Percentiles rank a stretch among this genome's conserved stretches.
phyloP scores from a whole-genome alignment of 2,113 vertebrate species.

The Meles meles region DNA sequence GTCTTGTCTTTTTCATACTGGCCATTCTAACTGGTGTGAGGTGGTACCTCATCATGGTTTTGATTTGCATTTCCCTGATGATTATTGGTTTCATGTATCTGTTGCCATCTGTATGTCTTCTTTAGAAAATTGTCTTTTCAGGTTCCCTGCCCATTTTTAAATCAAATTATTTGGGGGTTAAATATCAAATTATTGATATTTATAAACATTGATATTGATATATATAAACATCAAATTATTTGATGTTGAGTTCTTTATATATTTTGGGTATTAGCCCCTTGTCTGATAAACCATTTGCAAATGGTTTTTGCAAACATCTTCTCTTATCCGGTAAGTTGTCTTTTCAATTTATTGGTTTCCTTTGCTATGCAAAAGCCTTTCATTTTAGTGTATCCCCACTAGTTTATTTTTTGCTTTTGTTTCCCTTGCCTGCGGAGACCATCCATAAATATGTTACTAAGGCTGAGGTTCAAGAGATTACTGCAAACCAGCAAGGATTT shows the following conservation, averaged over 20 bases:
- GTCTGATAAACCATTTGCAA: not conserved
- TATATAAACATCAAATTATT: too few species aligned
- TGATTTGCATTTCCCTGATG: not conserved
- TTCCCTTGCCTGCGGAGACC: not conserved
- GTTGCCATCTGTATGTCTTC: not conserved
- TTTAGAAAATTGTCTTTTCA: not conserved
- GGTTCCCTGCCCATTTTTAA: not conserved
- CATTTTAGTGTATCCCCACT: not conserved
- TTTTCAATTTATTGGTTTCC: not conserved
- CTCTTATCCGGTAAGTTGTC: not conserved
- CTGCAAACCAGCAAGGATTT: not conserved
- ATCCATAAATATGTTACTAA: not conserved
- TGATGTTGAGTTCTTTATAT: not conserved
- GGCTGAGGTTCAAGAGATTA: not conserved
- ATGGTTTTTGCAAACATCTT: not conserved
- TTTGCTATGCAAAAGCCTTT: not conserved
- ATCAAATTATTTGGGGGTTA: not conserved
- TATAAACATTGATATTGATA: too few species aligned
- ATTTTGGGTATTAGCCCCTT: not conserved
- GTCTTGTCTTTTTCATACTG: not conserved
- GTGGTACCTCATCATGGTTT: not conserved
- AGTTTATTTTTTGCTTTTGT: not conserved
- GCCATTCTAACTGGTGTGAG: not conserved
- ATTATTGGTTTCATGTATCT: not conserved
- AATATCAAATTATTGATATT: too few species aligned